Percentiles rank a stretch among this genome's conserved stretches.
phyloP scores from a whole-genome alignment of 1,140 invertebrate genomes.

The Gryllus bimaculatus region DNA sequence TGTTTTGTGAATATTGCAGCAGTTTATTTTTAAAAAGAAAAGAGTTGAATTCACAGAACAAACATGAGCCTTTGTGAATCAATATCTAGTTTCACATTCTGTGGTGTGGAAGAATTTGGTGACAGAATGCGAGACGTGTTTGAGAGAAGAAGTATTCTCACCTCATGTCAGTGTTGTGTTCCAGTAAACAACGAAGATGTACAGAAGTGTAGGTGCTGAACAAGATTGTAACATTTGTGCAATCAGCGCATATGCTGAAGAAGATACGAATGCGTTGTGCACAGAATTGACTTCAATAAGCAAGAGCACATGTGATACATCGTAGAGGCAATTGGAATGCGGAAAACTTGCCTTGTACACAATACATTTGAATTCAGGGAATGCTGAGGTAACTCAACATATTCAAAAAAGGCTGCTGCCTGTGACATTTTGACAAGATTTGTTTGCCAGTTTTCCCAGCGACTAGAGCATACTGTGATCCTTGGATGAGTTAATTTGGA shows the following conservation, averaged over 20 bases:
- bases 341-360: neutral
- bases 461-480: neutral
- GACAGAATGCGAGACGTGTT: neutral
- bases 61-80: too few relatives aligned
- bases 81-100: too few relatives aligned
- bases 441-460: neutral
- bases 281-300: too few relatives aligned
- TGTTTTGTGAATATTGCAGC: neutral
- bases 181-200: slow-evolving; percentile 4
- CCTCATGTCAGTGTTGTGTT: neutral
- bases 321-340: too few relatives aligned
- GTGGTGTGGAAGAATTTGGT: neutral
- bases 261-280: too few relatives aligned
- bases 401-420: neutral
- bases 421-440: neutral
- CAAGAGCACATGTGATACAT: too few relatives aligned
- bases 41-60: too few relatives aligned
- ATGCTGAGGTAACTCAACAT: neutral
- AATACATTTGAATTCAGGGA: neutral
- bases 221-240: neutral
- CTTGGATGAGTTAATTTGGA: slow-evolving; percentile 1
- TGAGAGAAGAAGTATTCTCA: neutral
- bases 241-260: too few relatives aligned
- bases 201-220: neutral
- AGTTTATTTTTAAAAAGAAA: neutral